Evolutionary conservation across 2,797 vertebrate genomes (phyloP), one percentile per base, ranked within the genome.

Genomic region (Lerista edwardsae): DNA sequence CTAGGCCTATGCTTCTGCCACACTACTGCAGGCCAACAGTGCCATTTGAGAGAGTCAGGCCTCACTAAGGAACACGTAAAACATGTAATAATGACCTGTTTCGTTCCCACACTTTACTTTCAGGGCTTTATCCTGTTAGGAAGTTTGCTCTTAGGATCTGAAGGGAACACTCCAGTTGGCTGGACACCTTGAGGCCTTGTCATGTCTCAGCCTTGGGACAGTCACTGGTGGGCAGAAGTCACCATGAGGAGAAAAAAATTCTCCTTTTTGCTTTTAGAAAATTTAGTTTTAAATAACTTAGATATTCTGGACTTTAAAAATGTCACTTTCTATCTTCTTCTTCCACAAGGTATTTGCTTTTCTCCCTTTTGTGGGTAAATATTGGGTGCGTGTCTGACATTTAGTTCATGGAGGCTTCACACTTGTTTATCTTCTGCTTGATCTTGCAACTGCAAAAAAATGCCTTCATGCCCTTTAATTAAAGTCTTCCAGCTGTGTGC

Each of bases 151-250:
- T 83, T 44, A 76, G 79, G 36, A 80, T 88, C 84, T 0, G 0
- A 87, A 89, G 81, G 87, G 80, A 83, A 77, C 0, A 85, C 79
- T 88, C 76, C 11, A 10, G 1, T 17, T 90, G 79, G 90, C 89
- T 83, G 72, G 47, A 59, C 90, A 83, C 90, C 83, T 87, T 89
- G 91, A 81, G 75, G 75, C 84, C 85, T 90, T 91, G 87, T 57
- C 57, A 82, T 89, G n/a, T 81, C 75, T 65, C 79, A 82, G 87
- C 84, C 88, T 74, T 75, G 36, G 75, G 77, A 86, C 62, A 76
- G 3, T 89, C 57, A 88, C 88, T 83, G 2, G 36, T 65, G 89
- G 89, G 71, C 57, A 86, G 67, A 84, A 61, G 39, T 81, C 89
- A 91, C 81, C 91, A 79, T 82, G 75, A 73, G 5, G 25, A 88